phyloP scores from a whole-genome alignment of 2,888 invertebrate genomes.

The Thelaira solivaga region DNA sequence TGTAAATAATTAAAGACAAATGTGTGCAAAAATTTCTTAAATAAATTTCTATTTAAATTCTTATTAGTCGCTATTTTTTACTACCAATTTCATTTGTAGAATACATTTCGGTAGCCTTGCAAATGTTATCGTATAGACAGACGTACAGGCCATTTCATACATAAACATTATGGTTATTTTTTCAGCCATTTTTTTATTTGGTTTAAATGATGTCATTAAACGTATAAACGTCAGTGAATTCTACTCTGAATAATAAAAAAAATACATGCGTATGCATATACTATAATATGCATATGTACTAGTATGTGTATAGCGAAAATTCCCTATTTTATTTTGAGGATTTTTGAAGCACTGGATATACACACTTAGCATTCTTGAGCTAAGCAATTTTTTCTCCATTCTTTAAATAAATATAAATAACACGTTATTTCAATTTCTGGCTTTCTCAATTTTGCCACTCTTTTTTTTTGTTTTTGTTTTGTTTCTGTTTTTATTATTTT shows the following conservation, averaged over 20 bases:
- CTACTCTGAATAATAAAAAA: not conserved
- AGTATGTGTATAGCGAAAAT: slow-evolving; percentile 1
- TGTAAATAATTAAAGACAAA: slow-evolving; percentile 20
- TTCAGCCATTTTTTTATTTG: slow-evolving; percentile 15
- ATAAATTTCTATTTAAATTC: slow-evolving; percentile 30
- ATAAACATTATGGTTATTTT: slow-evolving; percentile 20
- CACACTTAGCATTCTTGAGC: too few species aligned
- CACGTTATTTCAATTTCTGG: too few species aligned
- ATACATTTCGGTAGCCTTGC: slow-evolving; percentile 50
- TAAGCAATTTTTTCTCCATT: too few species aligned
- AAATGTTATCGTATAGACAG: slow-evolving; percentile 18
- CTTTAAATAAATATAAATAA: too few species aligned
- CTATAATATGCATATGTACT: too few species aligned
- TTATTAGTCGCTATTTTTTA: slow-evolving; percentile 15
- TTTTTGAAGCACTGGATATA: too few species aligned
- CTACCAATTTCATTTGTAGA: slow-evolving; percentile 44
- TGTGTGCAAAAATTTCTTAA: slow-evolving; percentile 18
- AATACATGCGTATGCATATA: too few species aligned
- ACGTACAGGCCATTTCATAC: slow-evolving; percentile 16
- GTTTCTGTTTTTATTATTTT: too few species aligned
- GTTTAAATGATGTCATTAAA: slow-evolving; percentile 56
- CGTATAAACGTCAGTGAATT: slow-evolving; percentile 1
- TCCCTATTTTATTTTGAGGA: slow-evolving; percentile 1
- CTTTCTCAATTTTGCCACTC: too few species aligned
- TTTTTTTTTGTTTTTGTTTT: too few species aligned